These are phyloP conservation scores for Beris morrisii DNA, from an alignment of 2,888 invertebrate species.

Conservation along the genomic window DNA sequence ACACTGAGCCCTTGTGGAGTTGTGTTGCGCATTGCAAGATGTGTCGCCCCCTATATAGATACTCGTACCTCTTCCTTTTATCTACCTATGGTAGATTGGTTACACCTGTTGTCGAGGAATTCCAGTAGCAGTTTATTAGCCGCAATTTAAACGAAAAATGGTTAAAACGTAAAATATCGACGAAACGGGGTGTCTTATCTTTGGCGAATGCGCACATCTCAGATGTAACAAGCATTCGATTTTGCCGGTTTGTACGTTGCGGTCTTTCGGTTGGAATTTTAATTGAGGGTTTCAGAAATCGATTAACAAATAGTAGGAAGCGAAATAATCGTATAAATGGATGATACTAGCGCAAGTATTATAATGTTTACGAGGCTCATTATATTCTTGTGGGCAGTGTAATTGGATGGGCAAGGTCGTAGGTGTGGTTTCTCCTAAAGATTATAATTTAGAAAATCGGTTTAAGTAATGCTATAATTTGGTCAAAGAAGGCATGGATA, in stretches of 20 bases:
- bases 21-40: slow-evolving; percentile 3
- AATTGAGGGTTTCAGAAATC: slow-evolving; percentile 29
- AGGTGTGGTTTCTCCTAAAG: too few species aligned
- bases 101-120: slow-evolving; percentile 39
- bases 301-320: slow-evolving; percentile 31
- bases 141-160: slow-evolving; percentile 31
- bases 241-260: slow-evolving; percentile 18
- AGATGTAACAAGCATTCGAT: slow-evolving; percentile 26
- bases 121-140: slow-evolving; percentile 34
- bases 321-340: slow-evolving; percentile 26
- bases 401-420: too few species aligned
- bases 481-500: too few species aligned
- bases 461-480: too few species aligned
- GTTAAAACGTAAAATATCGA: slow-evolving; percentile 28
- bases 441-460: too few species aligned
- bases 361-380: too few species aligned
- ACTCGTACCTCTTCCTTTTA: slow-evolving; percentile 1
- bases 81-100: slow-evolving; percentile 29
- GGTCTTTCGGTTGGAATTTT: slow-evolving; percentile 32
- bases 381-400: too few species aligned
- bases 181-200: slow-evolving; percentile 29
- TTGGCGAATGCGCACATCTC: slow-evolving; percentile 29
- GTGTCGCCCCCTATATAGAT: slow-evolving; percentile 1
- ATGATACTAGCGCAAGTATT: background rate
- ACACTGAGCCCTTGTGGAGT: background rate